Evolutionary conservation across 2,888 invertebrate species (phyloP), one percentile per base, ranked within the genome.

Genomic region (Nomada hirtipes): DNA sequence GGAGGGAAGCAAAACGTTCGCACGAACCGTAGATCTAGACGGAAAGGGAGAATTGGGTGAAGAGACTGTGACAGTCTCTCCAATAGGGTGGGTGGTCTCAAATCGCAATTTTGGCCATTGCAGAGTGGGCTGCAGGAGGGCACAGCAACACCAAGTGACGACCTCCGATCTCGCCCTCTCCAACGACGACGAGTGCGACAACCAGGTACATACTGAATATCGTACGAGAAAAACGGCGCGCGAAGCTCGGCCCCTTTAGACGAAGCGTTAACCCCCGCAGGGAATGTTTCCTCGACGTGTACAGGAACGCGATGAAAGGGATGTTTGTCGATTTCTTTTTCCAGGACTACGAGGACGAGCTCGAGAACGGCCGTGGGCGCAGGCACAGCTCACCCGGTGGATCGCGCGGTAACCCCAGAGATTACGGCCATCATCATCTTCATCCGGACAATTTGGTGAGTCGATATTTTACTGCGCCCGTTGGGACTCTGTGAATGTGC

Each of bases 291-390:
- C 57, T 23, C 23, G 57, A 26, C 23, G 10, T n/a, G 52, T 65
- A 65, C 44, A 42, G 36, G 82, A 72, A 63, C 63, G 26, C 55
- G 72, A 63, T 84, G 67, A 86, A 72, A 61, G 72, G 73, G 50
- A 29, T 42, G 13, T 53, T 53, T 55, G 60, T 82, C 61, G 63
- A 10, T 83, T 73, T 79, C 74, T 90, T 89, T 47, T 92, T 91
- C 7, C 94, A 97, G 93, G 97, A 97, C 93, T 97, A 97, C 93
- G 95, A 96, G 89, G 96, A 96, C 83, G 96, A 96, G 73, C 91
- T 93, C 93, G 96, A 96, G 87, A 95, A 95, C 74, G 95, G 96
- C 88, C 94, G 96, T 60, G 94, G 95, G 52, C 94, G 96, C 88
- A 94, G 96, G 84, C 96, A 96, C 94, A 96, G 96, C 64, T 96